phyloP scores from a whole-genome alignment of 2,888 invertebrate genomes.

The Lydus trimaculatus region DNA sequence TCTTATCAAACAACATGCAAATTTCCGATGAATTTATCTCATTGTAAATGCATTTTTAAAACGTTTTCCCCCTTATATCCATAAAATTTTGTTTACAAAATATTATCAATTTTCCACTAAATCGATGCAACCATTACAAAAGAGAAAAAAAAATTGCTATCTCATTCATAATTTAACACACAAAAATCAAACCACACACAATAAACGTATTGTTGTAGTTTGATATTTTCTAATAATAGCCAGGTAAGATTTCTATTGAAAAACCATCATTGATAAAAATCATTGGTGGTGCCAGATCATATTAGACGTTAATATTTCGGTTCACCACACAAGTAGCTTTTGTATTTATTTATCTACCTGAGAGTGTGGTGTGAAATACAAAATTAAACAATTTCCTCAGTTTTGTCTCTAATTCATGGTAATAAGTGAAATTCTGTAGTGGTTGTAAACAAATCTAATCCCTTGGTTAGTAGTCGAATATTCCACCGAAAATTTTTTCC shows the following conservation, averaged over 20 bases:
- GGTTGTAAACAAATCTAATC: too few species aligned
- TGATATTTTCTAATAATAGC: slow-evolving; percentile 17
- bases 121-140: not conserved
- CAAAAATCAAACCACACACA: not conserved
- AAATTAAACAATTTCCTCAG: not conserved
- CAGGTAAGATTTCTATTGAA: slow-evolving; percentile 23
- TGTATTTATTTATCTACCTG: slow-evolving; percentile 15
- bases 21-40: not conserved
- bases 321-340: slow-evolving; percentile 34
- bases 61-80: too few species aligned
- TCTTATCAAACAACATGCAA: too few species aligned
- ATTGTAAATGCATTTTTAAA: not conserved
- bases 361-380: slow-evolving; percentile 19
- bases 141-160: slow-evolving; percentile 2
- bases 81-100: not conserved
- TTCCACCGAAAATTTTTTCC: not conserved
- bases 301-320: slow-evolving; percentile 26
- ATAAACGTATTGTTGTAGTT: slow-evolving; percentile 20
- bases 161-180: slow-evolving; percentile 16
- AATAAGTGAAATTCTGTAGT: too few species aligned
- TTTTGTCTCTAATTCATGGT: not conserved
- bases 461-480: too few species aligned
- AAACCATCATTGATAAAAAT: slow-evolving; percentile 29
- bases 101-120: not conserved
- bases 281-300: slow-evolving; percentile 23